Conservation (phyloP, 1,140 invertebrate species). For the Melitaea cinxia region DNA sequence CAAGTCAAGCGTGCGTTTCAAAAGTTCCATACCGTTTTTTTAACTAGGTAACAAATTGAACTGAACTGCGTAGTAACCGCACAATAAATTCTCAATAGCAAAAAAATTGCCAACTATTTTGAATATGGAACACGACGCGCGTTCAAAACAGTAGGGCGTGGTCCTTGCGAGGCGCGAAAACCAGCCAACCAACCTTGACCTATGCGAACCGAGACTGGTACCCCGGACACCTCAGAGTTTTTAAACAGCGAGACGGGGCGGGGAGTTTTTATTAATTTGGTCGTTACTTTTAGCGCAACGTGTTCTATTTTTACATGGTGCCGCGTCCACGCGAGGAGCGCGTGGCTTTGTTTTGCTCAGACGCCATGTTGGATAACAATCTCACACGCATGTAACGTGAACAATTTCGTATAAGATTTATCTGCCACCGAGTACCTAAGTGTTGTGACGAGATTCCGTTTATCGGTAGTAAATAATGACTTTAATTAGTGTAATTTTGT, state of each 20-base stretch:
- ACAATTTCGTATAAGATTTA: conserved; percentile 41
- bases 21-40: not conserved
- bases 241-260: conserved; percentile 26
- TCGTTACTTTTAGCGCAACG: conserved; percentile 50
- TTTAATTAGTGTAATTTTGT: conserved; percentile 55
- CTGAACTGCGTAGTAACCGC: not conserved
- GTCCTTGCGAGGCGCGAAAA: conserved; percentile 49
- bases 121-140: conserved; percentile 58
- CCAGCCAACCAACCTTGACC: conserved; percentile 48
- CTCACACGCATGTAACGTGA: conserved; percentile 68
- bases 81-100: not conserved
- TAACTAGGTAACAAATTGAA: not conserved
- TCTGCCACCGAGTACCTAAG: conserved; percentile 52
- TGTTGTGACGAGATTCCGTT: conserved; percentile 39
- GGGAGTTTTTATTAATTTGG: conserved; percentile 47
- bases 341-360: conserved; percentile 75
- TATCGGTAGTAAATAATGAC: conserved; percentile 54
- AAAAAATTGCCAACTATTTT: conserved; percentile 53
- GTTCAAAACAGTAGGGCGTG: conserved; percentile 67
- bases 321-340: conserved; percentile 62
- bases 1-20: no score
- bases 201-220: conserved; percentile 23
- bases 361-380: conserved; percentile 54
- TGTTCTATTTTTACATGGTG: conserved; percentile 70
- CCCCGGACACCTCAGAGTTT: conserved; percentile 18